Evolutionary conservation across 2,113 vertebrate genomes (phyloP).

Genomic region (Formicarius rufipectus): DNA sequence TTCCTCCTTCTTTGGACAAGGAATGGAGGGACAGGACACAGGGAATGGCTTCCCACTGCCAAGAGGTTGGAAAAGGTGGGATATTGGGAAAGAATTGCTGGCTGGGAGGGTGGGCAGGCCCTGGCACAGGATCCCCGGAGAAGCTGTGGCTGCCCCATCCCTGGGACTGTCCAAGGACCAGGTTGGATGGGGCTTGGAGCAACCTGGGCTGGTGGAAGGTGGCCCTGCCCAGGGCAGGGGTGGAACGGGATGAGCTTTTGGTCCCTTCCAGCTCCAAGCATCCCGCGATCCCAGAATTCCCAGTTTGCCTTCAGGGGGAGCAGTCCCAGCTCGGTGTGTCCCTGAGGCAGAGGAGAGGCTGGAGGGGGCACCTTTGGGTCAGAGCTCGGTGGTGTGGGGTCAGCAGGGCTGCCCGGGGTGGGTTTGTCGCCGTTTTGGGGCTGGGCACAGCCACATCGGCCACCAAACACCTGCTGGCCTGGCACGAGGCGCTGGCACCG

Average conservation of each 20-base stretch:
- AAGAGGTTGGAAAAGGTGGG: not conserved
- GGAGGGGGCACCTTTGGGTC: not conserved
- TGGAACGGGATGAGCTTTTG: not conserved
- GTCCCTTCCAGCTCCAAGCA: not conserved
- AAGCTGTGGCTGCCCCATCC: not conserved
- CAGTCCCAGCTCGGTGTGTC: rapidly evolving
- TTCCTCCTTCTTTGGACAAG: no score
- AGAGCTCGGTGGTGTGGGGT: rapidly evolving
- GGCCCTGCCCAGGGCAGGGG: not conserved
- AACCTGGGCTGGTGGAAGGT: not conserved
- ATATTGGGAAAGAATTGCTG: rapidly evolving
- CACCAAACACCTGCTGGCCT: not conserved
- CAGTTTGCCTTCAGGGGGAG: not conserved
- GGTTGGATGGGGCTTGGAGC: no score
- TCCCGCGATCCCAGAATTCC: not conserved
- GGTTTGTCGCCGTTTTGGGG: no score
- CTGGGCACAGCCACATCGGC: not conserved
- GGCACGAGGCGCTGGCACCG: not conserved
- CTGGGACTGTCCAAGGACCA: not conserved
- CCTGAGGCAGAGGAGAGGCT: rapidly evolving
- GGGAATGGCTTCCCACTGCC: not conserved
- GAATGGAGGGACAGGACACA: no score
- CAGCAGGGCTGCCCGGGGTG: no score
- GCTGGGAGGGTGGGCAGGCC: not conserved
- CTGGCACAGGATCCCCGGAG: not conserved